phyloP scores from a whole-genome alignment of 2,113 vertebrate genomes.

The Ardeotis arabs region DNA sequence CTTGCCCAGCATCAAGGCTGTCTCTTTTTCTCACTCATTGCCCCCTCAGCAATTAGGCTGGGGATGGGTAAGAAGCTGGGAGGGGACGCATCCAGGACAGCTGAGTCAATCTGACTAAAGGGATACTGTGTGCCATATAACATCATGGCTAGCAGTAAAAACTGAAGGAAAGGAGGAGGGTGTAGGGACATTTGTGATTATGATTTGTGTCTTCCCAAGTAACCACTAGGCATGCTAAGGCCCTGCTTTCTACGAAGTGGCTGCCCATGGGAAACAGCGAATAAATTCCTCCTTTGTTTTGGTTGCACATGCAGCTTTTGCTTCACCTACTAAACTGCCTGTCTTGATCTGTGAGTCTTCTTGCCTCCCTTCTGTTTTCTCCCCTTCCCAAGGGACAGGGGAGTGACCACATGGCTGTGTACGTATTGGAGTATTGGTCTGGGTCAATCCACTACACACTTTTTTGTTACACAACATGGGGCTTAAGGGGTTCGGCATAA shows the following conservation, averaged over 20 bases:
- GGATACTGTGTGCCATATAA: fast-evolving
- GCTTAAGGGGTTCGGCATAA: neutral
- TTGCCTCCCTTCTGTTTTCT: neutral
- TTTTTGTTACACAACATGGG: neutral
- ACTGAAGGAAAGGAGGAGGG: neutral
- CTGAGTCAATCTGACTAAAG: neutral
- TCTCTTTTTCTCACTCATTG: neutral
- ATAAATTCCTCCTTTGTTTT: neutral
- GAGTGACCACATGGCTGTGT: neutral
- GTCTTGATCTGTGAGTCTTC: neutral
- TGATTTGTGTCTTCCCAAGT: neutral
- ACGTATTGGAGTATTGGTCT: neutral
- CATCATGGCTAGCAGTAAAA: neutral
- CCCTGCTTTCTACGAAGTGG: neutral
- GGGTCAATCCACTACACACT: neutral
- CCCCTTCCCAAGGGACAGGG: neutral
- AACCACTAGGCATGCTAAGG: neutral
- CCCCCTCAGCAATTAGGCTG: neutral
- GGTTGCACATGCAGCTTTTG: neutral
- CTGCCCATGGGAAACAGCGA: neutral
- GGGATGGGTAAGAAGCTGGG: neutral
- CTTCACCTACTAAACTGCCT: neutral
- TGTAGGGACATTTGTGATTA: neutral
- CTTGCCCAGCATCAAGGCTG: neutral
- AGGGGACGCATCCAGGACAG: neutral